Percentiles rank a stretch among this genome's conserved stretches.
These are phyloP conservation scores for Hofmannophila pseudospretella DNA, from an alignment of 2,888 invertebrate genomes.

Conservation along the genomic window DNA sequence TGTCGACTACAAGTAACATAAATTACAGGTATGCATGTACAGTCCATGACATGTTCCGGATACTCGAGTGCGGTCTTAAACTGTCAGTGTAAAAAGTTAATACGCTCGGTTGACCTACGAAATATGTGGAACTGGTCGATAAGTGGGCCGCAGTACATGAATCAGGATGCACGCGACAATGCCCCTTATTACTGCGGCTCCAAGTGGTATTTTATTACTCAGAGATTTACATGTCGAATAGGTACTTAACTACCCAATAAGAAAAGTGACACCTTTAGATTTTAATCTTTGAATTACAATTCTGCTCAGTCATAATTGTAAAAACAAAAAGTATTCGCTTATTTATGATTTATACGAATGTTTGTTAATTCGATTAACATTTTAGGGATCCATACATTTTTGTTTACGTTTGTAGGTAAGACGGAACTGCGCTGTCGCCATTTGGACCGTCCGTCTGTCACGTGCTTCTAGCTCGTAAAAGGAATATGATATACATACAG, in stretches of 20 bases:
- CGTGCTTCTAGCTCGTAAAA: no score
- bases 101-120: conserved; percentile 33
- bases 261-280: conserved; percentile 1
- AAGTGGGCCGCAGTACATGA: conserved; percentile 10
- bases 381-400: no score
- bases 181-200: not conserved
- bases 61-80: conserved; percentile 25
- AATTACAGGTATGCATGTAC: not conserved
- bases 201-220: not conserved
- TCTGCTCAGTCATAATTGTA: not conserved
- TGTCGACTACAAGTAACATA: no score
- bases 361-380: no score
- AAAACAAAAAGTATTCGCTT: not conserved
- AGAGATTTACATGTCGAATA: not conserved
- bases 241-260: not conserved
- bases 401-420: no score
- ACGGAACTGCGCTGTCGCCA: no score
- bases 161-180: conserved; percentile 2
- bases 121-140: conserved; percentile 32
- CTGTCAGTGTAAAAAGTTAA: conserved; percentile 34
- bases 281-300: not conserved
- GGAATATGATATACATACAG: no score
- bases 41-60: conserved; percentile 21
- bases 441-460: no score
- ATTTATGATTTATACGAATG: no score